Evolutionary conservation across 2,113 vertebrate species (phyloP).

Genomic region (Cisticola juncidis): DNA sequence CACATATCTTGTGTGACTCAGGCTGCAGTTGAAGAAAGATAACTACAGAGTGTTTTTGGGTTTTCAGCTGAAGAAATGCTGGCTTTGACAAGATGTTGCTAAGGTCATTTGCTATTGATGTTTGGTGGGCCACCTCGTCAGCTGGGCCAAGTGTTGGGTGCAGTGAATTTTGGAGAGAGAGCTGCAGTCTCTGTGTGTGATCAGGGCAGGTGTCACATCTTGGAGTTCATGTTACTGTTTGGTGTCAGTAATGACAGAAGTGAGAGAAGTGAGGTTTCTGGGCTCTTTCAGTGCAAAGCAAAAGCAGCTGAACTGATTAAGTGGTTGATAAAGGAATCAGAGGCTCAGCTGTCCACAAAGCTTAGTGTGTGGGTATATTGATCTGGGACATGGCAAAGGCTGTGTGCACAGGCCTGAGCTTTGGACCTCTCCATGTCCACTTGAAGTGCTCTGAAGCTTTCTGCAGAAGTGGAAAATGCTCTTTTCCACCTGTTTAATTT

Average conservation of each 20-base stretch:
- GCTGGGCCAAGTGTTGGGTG: accelerated
- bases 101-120: accelerated
- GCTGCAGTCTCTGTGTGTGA: not conserved
- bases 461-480: not conserved
- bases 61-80: not conserved
- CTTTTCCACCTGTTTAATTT: not conserved
- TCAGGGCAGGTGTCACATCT: not conserved
- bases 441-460: not conserved
- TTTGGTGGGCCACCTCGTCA: not conserved
- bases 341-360: not conserved
- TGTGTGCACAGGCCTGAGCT: not conserved
- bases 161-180: not conserved
- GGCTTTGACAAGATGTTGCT: accelerated
- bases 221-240: accelerated
- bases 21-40: not conserved
- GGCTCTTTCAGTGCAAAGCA: no score
- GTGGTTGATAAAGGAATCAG: not conserved
- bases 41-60: accelerated
- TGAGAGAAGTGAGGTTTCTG: not conserved
- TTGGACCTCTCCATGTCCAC: not conserved
- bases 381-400: not conserved
- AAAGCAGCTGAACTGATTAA: not conserved
- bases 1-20: accelerated
- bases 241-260: not conserved
- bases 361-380: accelerated